Evolutionary conservation across 2,888 invertebrate genomes (phyloP), one percentile per base, ranked within the genome.

Genomic region (Philhelius pedissequus): DNA sequence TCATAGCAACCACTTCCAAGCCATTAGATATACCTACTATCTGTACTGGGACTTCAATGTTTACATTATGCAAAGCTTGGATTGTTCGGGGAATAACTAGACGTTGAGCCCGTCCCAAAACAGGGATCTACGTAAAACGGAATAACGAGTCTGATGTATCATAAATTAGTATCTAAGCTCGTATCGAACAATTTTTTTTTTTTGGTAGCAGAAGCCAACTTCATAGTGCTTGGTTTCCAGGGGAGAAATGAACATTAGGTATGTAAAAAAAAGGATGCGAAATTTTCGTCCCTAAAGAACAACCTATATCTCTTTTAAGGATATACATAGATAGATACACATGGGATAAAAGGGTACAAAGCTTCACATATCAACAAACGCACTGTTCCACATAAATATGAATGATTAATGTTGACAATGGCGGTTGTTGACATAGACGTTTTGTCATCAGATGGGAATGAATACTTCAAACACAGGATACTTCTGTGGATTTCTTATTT

Each of bases 1-100:
- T 45, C 38, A 18, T 15, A 15, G n/a, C n/a, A n/a, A n/a, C 18
- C 58, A 35, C 38, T 38, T 50, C 62, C 4, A 43, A 9, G 18
- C 18, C 30, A 32, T 56, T 43, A 3, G 20, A 2, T 45, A 3
- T 40, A 40, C 38, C 38, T 48, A 43, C 48, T 7, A n/a, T 13
- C 50, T 64, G 35, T 18, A 5, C n/a, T 27, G 13, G 45, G 75
- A 43, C 50, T 15, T 60, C 56, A 75, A 43, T 25, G 35, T 66
- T 75, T 58, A 66, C 70, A 81, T 62, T 32, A 73, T 76, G 52
- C 52, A 66, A 73, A 32, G 25, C 48, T 9, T 62, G 69, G 30
- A 71, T 60, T 66, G 77, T 77, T 77, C 60, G 40, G 71, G 71
- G 77, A 82, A 60, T 77, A 73, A 43, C 30, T 15, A 43, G 20